Evolutionary conservation across 2,888 invertebrate genomes (phyloP), one percentile per base, ranked within the genome.

Genomic region (Drosophila nr. fundita): DNA sequence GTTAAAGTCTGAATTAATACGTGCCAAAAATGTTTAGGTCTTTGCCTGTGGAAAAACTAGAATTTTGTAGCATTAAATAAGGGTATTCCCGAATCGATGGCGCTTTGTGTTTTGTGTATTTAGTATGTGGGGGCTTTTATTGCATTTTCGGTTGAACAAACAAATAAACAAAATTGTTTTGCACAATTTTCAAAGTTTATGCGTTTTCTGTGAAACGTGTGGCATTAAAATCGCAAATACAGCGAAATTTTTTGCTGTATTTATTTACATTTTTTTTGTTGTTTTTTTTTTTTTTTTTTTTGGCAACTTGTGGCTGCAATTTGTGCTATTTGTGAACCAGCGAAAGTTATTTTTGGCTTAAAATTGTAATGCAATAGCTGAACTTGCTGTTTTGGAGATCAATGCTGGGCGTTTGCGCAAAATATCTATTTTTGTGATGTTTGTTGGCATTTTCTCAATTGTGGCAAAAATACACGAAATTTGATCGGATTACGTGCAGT

Each of bases 91-190:
- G 27, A 40, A 36, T 58, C 52, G 42, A 29, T 55, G 34, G 38
- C 66, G 48, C n/a, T 55, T 29, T 66, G 32, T 53, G 54, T 38
- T 55, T 34, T 52, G 67, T 48, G 38, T 67, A 48, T 61, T 60
- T 70, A 34, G 65, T 65, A 48, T 74, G 66, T 67, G 67, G 58
- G 40, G 52, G 52, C 52, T 73, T 84, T 82, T 82, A 78, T 82
- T 82, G 76, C 82, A 82, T 69, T 84, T 74, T 63, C 58, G 73
- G 72, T 73, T 27, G 48, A 58, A 42, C 60, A 81, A 81, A 78
- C 72, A 86, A 78, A 78, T 60, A 83, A 82, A 82, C 66, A 73
- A 70, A 57, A 65, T 65, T 76, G 76, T 80, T 68, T 78, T 68
- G 67, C 65, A 6, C 68, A 66, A 74, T 49, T 64, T 78, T 57